Conservation (phyloP, 2,888 invertebrate species). For the Drosophila phalerata region DNA sequence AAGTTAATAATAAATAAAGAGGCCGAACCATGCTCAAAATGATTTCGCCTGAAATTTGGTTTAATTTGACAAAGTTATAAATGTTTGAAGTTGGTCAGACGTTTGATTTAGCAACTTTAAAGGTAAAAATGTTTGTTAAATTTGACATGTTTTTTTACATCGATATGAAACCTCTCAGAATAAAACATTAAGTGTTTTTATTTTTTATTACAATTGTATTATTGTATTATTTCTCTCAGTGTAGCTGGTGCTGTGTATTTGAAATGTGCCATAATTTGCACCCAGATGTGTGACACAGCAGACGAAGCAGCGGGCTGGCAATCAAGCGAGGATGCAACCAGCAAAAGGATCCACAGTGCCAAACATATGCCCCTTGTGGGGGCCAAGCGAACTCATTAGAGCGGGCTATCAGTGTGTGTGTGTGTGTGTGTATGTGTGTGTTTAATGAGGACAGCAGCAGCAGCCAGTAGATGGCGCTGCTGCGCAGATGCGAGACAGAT, state of each 20-base stretch:
- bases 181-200: too few species aligned
- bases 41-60: too few species aligned
- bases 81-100: too few species aligned
- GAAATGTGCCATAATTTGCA: conserved; percentile 80
- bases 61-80: too few species aligned
- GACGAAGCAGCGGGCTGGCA: conserved; percentile 62
- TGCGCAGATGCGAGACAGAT: conserved; percentile 66
- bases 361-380: conserved; percentile 69
- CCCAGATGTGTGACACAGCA: conserved; percentile 80
- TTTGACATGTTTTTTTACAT: too few species aligned
- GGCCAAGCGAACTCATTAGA: conserved; percentile 81
- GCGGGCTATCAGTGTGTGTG: conserved; percentile 35
- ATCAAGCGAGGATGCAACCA: conserved; percentile 70
- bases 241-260: conserved; percentile 62
- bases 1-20: too few species aligned
- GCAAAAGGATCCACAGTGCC: conserved; percentile 21
- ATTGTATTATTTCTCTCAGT: conserved; percentile 39
- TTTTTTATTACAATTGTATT: too few species aligned
- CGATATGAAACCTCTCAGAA: too few species aligned
- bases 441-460: conserved; percentile 69
- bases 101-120: too few species aligned
- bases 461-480: conserved; percentile 55
- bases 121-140: too few species aligned
- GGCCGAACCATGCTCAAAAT: too few species aligned
- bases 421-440: conserved; percentile 26